phyloP scores from a whole-genome alignment of 2,113 vertebrate species.

The Petromus typicus region DNA sequence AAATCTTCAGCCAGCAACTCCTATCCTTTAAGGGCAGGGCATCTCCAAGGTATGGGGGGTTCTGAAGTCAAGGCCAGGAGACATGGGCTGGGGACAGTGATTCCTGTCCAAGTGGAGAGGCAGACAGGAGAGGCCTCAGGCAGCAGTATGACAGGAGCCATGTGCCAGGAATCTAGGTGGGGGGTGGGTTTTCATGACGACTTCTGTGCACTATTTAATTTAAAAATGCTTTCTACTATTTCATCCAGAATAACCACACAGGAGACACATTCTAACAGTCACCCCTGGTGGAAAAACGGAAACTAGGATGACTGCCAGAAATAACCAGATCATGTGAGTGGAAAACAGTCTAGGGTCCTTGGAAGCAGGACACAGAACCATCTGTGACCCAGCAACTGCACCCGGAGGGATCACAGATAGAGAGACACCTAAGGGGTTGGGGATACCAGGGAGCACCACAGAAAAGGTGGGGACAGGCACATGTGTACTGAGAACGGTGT shows the following conservation, averaged over 20 bases:
- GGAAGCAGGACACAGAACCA: not conserved
- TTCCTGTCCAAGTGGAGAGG: not conserved
- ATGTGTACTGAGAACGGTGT: not conserved
- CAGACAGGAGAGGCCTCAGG: not conserved
- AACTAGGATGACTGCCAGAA: not conserved
- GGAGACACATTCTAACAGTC: not conserved
- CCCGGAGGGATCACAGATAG: not conserved
- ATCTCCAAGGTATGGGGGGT: not conserved
- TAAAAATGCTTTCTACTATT: not conserved
- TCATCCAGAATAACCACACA: not conserved
- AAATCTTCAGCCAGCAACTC: not conserved
- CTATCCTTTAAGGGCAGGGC: not conserved
- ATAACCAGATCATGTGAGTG: not conserved
- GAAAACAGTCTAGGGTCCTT: not conserved
- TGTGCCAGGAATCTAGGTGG: not conserved
- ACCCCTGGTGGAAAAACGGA: not conserved
- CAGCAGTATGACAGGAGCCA: not conserved
- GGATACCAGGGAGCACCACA: not conserved
- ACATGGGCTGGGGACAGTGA: not conserved
- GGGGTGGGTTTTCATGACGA: not conserved
- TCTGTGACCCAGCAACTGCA: not conserved
- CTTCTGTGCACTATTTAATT: not conserved
- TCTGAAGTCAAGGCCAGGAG: not conserved
- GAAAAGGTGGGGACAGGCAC: not conserved
- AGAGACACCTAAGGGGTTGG: not conserved